Percentiles rank a stretch among this genome's conserved stretches.
phyloP scores from a whole-genome alignment of 2,888 invertebrate genomes.

The Perdita meconis region DNA sequence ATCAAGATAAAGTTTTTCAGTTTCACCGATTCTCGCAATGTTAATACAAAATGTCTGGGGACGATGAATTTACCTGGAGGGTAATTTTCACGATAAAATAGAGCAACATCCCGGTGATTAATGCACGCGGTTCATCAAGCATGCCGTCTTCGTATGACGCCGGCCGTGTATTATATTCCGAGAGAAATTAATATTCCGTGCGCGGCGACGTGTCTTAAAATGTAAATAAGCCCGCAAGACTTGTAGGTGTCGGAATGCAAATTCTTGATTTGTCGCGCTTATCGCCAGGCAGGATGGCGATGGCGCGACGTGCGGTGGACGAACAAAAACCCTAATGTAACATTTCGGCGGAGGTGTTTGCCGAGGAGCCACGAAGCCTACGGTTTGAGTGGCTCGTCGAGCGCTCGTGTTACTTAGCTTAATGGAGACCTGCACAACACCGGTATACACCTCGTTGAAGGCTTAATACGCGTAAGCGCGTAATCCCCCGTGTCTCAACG shows the following conservation, averaged over 20 bases:
- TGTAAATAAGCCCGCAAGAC: slow-evolving; percentile 67
- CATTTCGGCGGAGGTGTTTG: slow-evolving; percentile 30
- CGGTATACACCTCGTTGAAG: slow-evolving; percentile 63
- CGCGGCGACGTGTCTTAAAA: slow-evolving; percentile 57
- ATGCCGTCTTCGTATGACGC: slow-evolving; percentile 50
- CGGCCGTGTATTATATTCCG: slow-evolving; percentile 45
- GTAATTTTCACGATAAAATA: slow-evolving; percentile 36
- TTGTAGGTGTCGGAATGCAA: slow-evolving; percentile 64
- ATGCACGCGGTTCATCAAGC: slow-evolving; percentile 53
- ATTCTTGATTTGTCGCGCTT: slow-evolving; percentile 68
- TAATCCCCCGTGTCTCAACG: slow-evolving; percentile 63
- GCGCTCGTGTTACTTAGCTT: slow-evolving; percentile 42
- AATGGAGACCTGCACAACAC: slow-evolving; percentile 58
- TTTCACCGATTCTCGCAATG: too few relatives aligned
- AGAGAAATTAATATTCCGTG: slow-evolving; percentile 58
- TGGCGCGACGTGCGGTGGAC: slow-evolving; percentile 17
- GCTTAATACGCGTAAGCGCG: slow-evolving; percentile 68
- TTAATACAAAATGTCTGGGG: too few relatives aligned
- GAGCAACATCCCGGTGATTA: slow-evolving; percentile 52
- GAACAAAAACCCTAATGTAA: slow-evolving; percentile 49
- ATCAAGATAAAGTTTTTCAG: too few relatives aligned
- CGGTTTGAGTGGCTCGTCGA: background rate
- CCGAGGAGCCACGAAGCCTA: background rate
- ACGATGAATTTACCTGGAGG: background rate
- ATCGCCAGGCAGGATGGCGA: slow-evolving; percentile 50